These are phyloP conservation scores for Brachypteracias leptosomus DNA, from an alignment of 2,113 vertebrate genomes.

Conservation along the genomic window DNA sequence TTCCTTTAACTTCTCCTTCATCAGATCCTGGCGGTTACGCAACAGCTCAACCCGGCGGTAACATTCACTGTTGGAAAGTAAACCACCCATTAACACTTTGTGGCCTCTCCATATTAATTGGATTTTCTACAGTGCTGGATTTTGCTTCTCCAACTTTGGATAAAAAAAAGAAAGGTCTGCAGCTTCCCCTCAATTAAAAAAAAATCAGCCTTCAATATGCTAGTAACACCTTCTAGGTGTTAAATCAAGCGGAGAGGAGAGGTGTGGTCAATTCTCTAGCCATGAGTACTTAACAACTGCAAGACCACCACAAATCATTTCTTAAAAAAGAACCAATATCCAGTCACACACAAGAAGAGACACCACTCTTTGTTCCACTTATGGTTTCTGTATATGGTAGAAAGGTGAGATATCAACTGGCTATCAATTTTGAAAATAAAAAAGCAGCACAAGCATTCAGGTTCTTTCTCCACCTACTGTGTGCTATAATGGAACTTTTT, in stretches of 20 bases:
- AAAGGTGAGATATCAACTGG: neutral
- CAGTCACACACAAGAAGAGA: neutral
- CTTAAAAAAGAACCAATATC: neutral
- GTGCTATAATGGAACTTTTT: neutral
- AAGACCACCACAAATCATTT: neutral
- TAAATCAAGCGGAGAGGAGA: neutral
- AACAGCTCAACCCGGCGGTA: slow-evolving; percentile 89
- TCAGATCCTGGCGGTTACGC: slow-evolving; percentile 84
- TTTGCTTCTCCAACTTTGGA: neutral
- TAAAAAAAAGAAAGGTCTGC: neutral
- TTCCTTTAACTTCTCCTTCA: slow-evolving; percentile 76
- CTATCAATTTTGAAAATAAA: neutral
- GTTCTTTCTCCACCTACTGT: neutral
- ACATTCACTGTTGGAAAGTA: slow-evolving; percentile 75
- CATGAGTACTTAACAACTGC: neutral
- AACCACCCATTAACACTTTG: neutral
- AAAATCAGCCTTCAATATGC: neutral
- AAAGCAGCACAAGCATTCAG: neutral
- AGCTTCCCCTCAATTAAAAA: neutral
- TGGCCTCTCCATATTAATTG: neutral
- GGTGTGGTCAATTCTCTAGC: neutral
- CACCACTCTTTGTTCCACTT: neutral
- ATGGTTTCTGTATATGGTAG: neutral
- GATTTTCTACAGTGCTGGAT: neutral
- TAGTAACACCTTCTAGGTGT: neutral